A percentile compares a stretch with the other conserved stretches of the same genome.
phyloP scores from a whole-genome alignment of 1,140 invertebrate species.

The Hylyphantes graminicola region DNA sequence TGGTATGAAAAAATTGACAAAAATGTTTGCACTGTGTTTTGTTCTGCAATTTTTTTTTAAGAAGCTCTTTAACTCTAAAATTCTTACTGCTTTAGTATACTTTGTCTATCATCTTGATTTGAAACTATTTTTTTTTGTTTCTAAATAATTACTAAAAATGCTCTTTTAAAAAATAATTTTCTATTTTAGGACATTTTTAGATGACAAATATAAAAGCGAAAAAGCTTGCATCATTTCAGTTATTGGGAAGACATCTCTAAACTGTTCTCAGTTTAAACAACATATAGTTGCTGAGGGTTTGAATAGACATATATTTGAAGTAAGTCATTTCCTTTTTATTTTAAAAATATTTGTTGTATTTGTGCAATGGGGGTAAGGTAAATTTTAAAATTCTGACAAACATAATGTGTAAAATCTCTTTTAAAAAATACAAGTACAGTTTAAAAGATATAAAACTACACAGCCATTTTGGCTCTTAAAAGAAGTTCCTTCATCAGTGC shows the following conservation, averaged over 20 bases:
- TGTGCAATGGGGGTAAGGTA: background rate
- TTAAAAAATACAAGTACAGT: too few species aligned
- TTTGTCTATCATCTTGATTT: too few species aligned
- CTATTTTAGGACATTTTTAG: conserved; percentile 36
- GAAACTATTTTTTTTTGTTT: too few species aligned
- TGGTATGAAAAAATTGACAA: too few species aligned
- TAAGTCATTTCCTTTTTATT: conserved; percentile 58
- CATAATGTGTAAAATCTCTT: background rate
- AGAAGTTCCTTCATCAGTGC: too few species aligned
- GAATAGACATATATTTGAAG: conserved; percentile 70
- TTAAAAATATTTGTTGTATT: conserved; percentile 24
- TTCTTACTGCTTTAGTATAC: too few species aligned
- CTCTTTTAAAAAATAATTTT: background rate
- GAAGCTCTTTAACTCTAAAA: too few species aligned
- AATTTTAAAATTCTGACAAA: background rate
- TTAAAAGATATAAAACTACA: too few species aligned
- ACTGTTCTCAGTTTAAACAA: conserved; percentile 74
- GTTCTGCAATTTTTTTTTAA: too few species aligned
- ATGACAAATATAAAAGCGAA: conserved; percentile 56
- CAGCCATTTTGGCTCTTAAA: too few species aligned
- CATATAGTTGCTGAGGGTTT: conserved; percentile 71
- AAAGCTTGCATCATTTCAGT: conserved; percentile 76
- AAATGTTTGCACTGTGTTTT: too few species aligned
- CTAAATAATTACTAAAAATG: too few species aligned
- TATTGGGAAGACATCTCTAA: conserved; percentile 75